Percentiles rank a stretch among this genome's conserved stretches.
These are phyloP conservation scores for Lamellibrachia columna DNA, from an alignment of 2,888 invertebrate species.

Conservation along the genomic window DNA sequence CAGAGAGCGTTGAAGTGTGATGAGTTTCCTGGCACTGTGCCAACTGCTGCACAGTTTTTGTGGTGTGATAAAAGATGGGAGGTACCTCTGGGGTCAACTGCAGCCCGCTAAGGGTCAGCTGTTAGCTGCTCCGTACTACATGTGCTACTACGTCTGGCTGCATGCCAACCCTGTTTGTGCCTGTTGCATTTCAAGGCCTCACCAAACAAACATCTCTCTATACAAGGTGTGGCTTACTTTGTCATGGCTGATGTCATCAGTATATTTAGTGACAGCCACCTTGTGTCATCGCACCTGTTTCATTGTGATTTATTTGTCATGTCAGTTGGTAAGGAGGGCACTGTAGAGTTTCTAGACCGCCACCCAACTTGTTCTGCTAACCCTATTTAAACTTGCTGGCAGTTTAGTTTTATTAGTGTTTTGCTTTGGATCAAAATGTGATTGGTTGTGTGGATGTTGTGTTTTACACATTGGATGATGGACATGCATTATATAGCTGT, in stretches of 20 bases:
- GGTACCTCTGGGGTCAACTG: neutral
- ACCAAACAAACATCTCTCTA: neutral
- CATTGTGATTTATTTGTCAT: neutral
- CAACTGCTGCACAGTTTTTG: neutral
- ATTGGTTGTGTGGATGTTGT: no score
- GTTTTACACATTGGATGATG: no score
- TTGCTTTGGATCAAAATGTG: neutral
- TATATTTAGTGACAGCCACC: neutral
- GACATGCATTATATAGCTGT: no score
- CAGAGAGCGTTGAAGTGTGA: neutral
- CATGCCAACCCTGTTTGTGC: neutral
- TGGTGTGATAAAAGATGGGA: neutral
- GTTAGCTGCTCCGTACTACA: neutral
- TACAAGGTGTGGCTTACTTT: neutral
- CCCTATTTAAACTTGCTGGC: neutral
- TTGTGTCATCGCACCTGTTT: neutral
- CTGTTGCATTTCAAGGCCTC: neutral
- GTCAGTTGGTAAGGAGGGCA: neutral
- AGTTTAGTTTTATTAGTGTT: neutral
- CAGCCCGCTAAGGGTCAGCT: neutral
- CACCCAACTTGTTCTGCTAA: neutral
- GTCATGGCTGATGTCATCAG: neutral
- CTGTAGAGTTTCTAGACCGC: neutral
- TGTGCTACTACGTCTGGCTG: neutral
- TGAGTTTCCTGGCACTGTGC: constrained; percentile 5